Percentiles rank a stretch among this genome's conserved stretches.
phyloP scores from a whole-genome alignment of 2,888 invertebrate genomes.

The Trisateles emortualis region DNA sequence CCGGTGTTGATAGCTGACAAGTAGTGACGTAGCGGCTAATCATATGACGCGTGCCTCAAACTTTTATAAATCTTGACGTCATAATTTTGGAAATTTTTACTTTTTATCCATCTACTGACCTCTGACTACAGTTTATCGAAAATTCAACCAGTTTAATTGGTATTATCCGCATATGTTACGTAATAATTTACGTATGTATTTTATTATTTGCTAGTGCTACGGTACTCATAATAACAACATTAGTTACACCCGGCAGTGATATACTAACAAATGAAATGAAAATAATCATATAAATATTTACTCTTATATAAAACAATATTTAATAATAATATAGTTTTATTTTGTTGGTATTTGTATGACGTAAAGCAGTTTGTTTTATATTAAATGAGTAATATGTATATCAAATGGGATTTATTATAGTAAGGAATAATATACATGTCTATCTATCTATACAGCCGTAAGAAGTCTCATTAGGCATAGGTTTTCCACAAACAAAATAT shows the following conservation, averaged over 20 bases:
- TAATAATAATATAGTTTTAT: no score
- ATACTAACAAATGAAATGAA: background rate
- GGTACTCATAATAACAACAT: constrained; percentile 11
- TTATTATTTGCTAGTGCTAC: constrained; percentile 6
- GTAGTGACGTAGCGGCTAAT: constrained; percentile 42
- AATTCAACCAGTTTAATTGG: background rate
- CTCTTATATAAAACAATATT: no score
- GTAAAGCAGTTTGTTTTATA: no score
- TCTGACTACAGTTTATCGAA: background rate
- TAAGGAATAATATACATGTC: no score
- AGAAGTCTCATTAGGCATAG: no score
- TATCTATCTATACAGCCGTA: no score
- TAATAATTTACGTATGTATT: background rate
- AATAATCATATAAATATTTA: background rate
- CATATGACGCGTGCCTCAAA: constrained; percentile 21
- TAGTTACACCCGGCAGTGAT: constrained; percentile 20
- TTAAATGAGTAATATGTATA: no score
- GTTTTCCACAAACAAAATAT: no score
- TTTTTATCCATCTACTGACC: background rate
- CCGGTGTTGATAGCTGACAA: constrained; percentile 48
- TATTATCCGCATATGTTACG: constrained; percentile 15
- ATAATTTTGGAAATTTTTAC: constrained; percentile 17
- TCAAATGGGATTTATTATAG: no score
- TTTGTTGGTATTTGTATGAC: no score
- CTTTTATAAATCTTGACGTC: constrained; percentile 34